Evolutionary conservation across 2,797 vertebrate species (phyloP).

Genomic region (Taenioides sp.): DNA sequence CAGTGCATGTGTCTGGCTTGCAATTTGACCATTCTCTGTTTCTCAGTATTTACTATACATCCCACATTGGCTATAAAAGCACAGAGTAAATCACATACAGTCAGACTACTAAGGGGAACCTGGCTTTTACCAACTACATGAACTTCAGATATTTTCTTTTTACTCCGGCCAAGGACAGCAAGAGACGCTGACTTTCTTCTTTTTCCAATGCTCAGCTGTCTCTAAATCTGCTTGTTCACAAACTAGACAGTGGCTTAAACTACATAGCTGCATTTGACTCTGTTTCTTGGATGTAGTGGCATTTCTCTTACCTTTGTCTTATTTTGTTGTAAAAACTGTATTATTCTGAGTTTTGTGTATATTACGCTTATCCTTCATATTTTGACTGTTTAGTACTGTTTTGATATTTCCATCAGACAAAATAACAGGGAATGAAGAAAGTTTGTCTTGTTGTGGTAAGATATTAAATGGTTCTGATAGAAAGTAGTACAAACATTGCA

Average conservation of each 20-base stretch:
- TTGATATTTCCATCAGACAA: neutral
- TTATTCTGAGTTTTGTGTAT: neutral
- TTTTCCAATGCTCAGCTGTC: neutral
- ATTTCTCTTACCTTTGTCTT: neutral
- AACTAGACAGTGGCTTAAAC: neutral
- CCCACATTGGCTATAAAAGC: neutral
- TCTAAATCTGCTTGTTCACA: neutral
- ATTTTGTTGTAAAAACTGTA: neutral
- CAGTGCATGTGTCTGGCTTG: neutral
- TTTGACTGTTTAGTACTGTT: neutral
- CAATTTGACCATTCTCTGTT: neutral
- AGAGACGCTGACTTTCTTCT: neutral
- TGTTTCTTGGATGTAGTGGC: neutral
- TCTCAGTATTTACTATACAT: neutral
- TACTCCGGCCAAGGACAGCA: neutral
- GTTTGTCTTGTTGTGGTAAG: too few relatives aligned
- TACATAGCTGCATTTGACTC: neutral
- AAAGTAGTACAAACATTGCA: too few relatives aligned
- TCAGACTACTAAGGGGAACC: neutral
- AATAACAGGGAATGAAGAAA: neutral
- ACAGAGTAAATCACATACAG: neutral
- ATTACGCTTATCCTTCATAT: neutral
- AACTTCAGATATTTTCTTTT: neutral
- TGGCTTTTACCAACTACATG: conserved; percentile 6
- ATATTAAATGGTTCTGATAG: too few relatives aligned